Conservation (phyloP, 2,113 vertebrate species). For the Zosterops lateralis region DNA sequence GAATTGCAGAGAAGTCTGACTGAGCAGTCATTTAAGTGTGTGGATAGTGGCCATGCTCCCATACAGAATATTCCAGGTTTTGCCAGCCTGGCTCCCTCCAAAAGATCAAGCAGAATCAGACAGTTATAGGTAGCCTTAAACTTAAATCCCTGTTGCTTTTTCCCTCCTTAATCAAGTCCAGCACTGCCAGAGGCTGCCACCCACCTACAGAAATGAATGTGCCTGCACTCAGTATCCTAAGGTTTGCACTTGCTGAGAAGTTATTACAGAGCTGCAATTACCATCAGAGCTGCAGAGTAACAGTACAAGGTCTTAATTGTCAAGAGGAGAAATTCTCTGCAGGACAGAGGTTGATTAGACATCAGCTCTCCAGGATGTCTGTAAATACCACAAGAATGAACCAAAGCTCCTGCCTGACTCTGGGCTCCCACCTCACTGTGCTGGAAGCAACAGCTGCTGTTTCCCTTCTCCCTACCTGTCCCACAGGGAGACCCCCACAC, state of each 20-base stretch:
- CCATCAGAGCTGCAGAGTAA: constrained; percentile 9
- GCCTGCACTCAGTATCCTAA: background rate
- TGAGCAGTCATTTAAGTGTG: background rate
- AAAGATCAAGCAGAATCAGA: background rate
- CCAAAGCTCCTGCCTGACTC: background rate
- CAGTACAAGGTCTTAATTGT: background rate
- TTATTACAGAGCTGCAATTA: background rate
- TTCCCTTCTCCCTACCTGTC: background rate
- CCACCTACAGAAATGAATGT: background rate
- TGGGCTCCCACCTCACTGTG: background rate
- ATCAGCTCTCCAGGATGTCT: background rate
- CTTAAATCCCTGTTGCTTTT: background rate
- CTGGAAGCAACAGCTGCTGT: background rate
- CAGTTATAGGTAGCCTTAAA: background rate
- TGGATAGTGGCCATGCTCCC: background rate
- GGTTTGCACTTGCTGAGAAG: background rate
- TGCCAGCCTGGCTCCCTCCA: background rate
- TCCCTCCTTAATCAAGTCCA: background rate
- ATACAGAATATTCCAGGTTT: background rate
- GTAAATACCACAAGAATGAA: background rate
- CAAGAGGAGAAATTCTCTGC: background rate
- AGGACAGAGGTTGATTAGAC: background rate
- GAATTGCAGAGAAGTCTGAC: background rate
- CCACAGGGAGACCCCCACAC: background rate
- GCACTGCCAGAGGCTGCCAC: background rate